Base-by-base conservation (phyloP, 2,888 invertebrate species). In the Eugnorisma glareosa region DNA sequence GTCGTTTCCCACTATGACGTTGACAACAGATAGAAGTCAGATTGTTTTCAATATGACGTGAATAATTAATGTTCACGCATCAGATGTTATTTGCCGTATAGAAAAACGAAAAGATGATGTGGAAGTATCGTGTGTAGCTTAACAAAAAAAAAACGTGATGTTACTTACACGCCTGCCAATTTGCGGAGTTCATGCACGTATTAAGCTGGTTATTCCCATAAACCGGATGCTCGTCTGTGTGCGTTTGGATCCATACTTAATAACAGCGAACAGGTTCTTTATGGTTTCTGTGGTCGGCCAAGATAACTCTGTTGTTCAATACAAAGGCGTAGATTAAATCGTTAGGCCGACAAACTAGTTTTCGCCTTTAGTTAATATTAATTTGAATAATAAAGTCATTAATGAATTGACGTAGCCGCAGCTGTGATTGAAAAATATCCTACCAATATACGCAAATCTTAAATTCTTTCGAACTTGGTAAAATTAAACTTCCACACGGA, bases 191-290 rank as follows among this genome's bases (percentile, higher is more conserved):
- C 71, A 83, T 78, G 84, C 94, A 94, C 94, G 94, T 94, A 82
- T 90, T 81, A 80, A 86, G 91, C 90, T 93, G 95, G 95, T 94
- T 95, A 94, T 94, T 90, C 94, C 94, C 93, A 90, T 92, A 93
- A 94, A 94, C 94, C 95, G 95, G 95, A 95, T 93, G 88, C 89
- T 86, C 79, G 79, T 75, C 63, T 72, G 69, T 81, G 84, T 83
- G 83, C 88, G 90, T 93, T 92, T 91, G 89, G 87, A 88, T 85
- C 86, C 83, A 81, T 85, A 78, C 72, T 54, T 86, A 89, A 89
- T 87, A 91, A 88, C 76, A 71, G 37, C 64, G 72, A 83, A 79
- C 88, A 73, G 83, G 87, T 89, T 90, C 78, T 88, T 85, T 85
- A 85, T 89, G 84, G 84, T 91, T 92, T 91, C 92, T 91, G 81